phyloP scores from a whole-genome alignment of 2,113 vertebrate species.

The Hippocampus comes region DNA sequence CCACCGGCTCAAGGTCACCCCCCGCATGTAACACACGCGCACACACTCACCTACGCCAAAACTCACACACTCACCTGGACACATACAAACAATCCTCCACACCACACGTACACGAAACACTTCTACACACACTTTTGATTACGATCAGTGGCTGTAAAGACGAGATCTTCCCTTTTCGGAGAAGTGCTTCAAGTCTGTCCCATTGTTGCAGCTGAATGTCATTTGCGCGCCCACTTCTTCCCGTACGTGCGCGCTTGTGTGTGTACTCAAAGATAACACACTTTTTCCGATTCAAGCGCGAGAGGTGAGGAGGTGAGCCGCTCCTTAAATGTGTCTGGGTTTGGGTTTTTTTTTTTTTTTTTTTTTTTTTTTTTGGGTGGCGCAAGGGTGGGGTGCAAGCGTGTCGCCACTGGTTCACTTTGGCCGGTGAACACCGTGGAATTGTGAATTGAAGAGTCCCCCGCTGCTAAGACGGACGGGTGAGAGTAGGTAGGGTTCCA shows the following conservation, averaged over 20 bases:
- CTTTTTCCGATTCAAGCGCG: constrained; percentile 52
- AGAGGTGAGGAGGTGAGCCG: neutral
- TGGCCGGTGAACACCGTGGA: no score
- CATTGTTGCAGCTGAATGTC: constrained; percentile 34
- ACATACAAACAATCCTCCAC: neutral
- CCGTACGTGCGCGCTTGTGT: constrained; percentile 24
- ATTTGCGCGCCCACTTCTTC: constrained; percentile 30
- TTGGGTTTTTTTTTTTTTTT: no score
- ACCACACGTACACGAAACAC: neutral
- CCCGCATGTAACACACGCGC: neutral
- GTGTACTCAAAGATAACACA: constrained; percentile 31
- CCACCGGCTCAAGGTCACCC: constrained; percentile 72
- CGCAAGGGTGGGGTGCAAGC: no score
- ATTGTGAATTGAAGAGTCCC: no score
- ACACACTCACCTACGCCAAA: constrained; percentile 10
- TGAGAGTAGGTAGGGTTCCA: no score
- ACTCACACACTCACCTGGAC: neutral
- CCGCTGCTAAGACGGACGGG: no score
- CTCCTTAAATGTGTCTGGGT: neutral
- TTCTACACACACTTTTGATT: constrained; percentile 45
- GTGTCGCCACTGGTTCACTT: no score
- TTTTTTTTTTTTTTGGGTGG: no score
- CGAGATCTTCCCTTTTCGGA: constrained; percentile 36
- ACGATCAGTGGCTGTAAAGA: constrained; percentile 39
- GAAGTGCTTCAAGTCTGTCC: constrained; percentile 34